phyloP scores from a whole-genome alignment of 1,140 invertebrate genomes.

The Latrodectus geometricus region DNA sequence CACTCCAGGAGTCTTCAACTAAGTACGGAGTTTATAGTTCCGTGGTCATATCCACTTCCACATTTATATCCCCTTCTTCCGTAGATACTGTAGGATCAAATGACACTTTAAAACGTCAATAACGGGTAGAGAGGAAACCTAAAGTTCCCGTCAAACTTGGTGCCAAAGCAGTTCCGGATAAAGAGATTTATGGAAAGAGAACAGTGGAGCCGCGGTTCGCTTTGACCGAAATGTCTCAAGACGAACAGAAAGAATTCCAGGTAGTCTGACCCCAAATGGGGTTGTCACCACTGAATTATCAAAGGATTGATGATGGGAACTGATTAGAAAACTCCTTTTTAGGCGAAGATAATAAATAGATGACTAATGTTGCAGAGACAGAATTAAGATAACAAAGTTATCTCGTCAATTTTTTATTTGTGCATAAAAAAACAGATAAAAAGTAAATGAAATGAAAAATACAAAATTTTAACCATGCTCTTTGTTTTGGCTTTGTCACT shows the following conservation, averaged over 20 bases:
- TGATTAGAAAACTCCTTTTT: neutral
- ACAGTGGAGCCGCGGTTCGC: conserved; percentile 9
- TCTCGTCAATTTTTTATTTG: too few relatives aligned
- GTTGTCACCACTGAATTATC: neutral
- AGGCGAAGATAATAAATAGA: too few relatives aligned
- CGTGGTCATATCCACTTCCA: too few relatives aligned
- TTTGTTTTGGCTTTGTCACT: too few relatives aligned
- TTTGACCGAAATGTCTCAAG: conserved; percentile 1
- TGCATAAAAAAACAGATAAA: too few relatives aligned
- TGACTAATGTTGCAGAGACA: too few relatives aligned
- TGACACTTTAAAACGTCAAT: conserved; percentile 45
- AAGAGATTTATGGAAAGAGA: conserved; percentile 45
- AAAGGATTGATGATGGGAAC: neutral
- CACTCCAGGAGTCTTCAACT: too few relatives aligned
- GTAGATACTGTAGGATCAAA: conserved; percentile 6
- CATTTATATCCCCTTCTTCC: neutral
- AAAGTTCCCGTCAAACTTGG: neutral
- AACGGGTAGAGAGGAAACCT: neutral
- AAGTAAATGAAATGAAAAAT: too few relatives aligned
- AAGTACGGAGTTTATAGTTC: too few relatives aligned
- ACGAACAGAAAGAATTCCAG: neutral
- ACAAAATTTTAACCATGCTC: too few relatives aligned
- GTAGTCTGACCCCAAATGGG: neutral
- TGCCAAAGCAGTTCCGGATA: conserved; percentile 23
- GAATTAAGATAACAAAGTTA: too few relatives aligned